Conservation (phyloP, 2,797 vertebrate genomes). For the Gymnopithys bicolor region DNA sequence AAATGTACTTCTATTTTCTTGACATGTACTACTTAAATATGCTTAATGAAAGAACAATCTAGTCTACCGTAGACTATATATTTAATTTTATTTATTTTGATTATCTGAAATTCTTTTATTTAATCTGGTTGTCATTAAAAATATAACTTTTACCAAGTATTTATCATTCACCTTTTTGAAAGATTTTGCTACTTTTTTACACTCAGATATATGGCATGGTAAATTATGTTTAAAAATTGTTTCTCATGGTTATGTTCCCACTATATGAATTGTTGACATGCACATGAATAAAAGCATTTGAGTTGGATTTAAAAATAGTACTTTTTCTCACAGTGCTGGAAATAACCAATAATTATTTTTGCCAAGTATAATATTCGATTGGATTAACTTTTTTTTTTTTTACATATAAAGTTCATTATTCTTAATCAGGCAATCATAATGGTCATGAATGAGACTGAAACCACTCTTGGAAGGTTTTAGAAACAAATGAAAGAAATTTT, state of each 20-base stretch:
- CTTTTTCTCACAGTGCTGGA: not conserved
- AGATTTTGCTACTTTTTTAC: not conserved
- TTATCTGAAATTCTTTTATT: not conserved
- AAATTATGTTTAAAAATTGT: not conserved
- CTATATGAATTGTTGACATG: not conserved
- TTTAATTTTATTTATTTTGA: not conserved
- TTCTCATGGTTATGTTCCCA: not conserved
- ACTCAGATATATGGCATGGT: rapidly evolving
- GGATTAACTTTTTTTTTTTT: not conserved
- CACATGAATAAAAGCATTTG: not conserved
- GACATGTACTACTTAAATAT: not conserved
- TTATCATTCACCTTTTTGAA: not conserved
- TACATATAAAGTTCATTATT: not conserved
- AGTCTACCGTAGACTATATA: not conserved
- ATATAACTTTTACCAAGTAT: not conserved
- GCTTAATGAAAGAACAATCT: not conserved
- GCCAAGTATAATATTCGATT: not conserved
- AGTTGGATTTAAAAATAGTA: not conserved
- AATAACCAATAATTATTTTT: not conserved
- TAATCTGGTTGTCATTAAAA: not conserved
- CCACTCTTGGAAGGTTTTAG: not conserved
- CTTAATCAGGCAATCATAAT: not conserved
- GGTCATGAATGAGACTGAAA: not conserved
- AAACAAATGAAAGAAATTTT: not conserved
- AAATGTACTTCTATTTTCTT: not conserved